Evolutionary conservation across 2,113 vertebrate species (phyloP), one percentile per base, ranked within the genome.

Genomic region (Melanotaenia duboulayi): DNA sequence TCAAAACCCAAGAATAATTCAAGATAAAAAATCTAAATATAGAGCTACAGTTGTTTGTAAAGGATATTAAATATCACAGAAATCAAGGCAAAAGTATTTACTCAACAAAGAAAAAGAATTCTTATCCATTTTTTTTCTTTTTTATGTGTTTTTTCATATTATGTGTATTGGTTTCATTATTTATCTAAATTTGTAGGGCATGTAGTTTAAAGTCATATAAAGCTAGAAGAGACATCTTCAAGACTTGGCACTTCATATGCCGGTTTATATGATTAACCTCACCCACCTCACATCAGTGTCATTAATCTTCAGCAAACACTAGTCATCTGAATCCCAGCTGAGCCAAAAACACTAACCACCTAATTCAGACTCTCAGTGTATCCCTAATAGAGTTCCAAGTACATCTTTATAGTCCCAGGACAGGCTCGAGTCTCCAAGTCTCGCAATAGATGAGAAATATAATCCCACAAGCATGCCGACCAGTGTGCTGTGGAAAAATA

Each of bases 401-500:
- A 60, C 86, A 87, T 90, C 87, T 81, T 80, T 80, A 81, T 61
- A 66, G 76, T 65, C 72, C 78, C 76, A 64, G 74, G 81, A 85
- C 79, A 70, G 79, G 75, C 67, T 65, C 60, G 64, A 66, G 70
- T 73, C 73, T 61, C 54, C 0, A 9, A 65, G 68, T 59, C 81
- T 64, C 76, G 61, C 78, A 73, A 55, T 71, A 48, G 65, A 35
- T 71, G 68, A 65, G 79, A 81, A 83, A 85, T 78, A 59, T 57
- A 81, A 89, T 83, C 74, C 79, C 42, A 82, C 73, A 74, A 74
- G 82, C 74, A 82, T n/a, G 75, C 56, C 67, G 14, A 71, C 68
- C 72, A 90, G 85, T 83, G 80, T 71, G 73, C 76, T 64, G 71
- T 81, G 84, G 84, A 89, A 88, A 90, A 90, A 79, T 80, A 80